A percentile compares a stretch with the other conserved stretches of the same genome.
These are phyloP conservation scores for Morpho deidamia DNA, from an alignment of 2,888 invertebrate species.

Conservation along the genomic window DNA sequence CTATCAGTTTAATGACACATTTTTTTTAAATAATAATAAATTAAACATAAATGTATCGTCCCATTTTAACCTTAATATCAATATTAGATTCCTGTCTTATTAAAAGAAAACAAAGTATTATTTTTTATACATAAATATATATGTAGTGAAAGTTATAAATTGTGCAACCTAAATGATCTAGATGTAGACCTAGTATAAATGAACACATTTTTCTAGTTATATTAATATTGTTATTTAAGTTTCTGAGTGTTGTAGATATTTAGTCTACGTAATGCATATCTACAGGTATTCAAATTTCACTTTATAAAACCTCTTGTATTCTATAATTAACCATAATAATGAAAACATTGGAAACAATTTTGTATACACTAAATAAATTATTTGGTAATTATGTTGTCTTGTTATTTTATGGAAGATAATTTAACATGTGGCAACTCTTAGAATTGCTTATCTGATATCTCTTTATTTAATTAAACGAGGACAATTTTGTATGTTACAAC, in stretches of 20 bases:
- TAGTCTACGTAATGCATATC: not conserved
- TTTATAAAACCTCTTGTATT: not conserved
- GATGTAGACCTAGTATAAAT: conserved; percentile 15
- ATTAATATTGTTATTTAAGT: not conserved
- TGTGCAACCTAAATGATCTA: conserved; percentile 37
- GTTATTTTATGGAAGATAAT: not conserved
- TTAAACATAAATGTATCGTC: no score
- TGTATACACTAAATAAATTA: conserved; percentile 1
- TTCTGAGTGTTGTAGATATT: not conserved
- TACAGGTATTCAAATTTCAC: not conserved
- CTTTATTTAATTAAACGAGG: no score
- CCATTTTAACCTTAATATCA: no score
- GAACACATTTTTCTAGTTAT: conserved; percentile 14
- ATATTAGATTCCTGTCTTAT: no score
- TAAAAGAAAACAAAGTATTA: no score
- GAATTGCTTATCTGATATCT: no score
- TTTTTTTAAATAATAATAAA: no score
- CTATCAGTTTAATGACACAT: no score
- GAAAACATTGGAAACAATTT: not conserved
- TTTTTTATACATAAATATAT: no score
- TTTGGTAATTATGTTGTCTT: not conserved
- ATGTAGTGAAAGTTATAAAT: not conserved
- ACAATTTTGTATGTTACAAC: no score
- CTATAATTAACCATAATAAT: not conserved
- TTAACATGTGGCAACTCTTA: no score